Evolutionary conservation across 2,888 invertebrate genomes (phyloP).

Genomic region (Dynastes tityus): DNA sequence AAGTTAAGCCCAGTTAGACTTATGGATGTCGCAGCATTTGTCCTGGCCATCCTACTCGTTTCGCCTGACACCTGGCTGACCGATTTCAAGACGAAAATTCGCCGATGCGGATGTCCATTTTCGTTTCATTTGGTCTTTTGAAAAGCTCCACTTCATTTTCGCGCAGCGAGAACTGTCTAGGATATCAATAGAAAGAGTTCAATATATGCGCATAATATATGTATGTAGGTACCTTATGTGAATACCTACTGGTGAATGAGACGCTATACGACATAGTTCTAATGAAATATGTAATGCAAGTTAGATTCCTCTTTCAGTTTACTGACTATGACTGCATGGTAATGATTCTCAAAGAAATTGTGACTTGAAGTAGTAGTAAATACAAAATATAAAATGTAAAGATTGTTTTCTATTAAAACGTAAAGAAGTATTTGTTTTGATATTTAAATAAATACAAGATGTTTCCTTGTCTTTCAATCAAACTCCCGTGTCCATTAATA

Average conservation of each 20-base stretch:
- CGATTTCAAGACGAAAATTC: conserved; percentile 54
- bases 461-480: too few species aligned
- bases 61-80: conserved; percentile 61
- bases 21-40: conserved; percentile 66
- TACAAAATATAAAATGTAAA: too few species aligned
- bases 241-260: neutral
- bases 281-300: conserved; percentile 4
- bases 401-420: too few species aligned
- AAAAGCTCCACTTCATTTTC: conserved; percentile 46
- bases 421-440: too few species aligned
- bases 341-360: too few species aligned
- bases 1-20: conserved; percentile 62
- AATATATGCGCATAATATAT: conserved; percentile 39
- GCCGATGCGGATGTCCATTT: conserved; percentile 48
- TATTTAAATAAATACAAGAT: too few species aligned
- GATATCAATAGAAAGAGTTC: conserved; percentile 27
- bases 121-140: conserved; percentile 36
- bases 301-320: too few species aligned
- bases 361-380: too few species aligned
- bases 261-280: neutral
- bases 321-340: too few species aligned
- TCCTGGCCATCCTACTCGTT: conserved; percentile 56
- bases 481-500: too few species aligned
- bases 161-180: conserved; percentile 4
- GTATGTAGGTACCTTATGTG: neutral